Evolutionary conservation across 2,113 vertebrate species (phyloP).

Genomic region (Tetrao urogallus): DNA sequence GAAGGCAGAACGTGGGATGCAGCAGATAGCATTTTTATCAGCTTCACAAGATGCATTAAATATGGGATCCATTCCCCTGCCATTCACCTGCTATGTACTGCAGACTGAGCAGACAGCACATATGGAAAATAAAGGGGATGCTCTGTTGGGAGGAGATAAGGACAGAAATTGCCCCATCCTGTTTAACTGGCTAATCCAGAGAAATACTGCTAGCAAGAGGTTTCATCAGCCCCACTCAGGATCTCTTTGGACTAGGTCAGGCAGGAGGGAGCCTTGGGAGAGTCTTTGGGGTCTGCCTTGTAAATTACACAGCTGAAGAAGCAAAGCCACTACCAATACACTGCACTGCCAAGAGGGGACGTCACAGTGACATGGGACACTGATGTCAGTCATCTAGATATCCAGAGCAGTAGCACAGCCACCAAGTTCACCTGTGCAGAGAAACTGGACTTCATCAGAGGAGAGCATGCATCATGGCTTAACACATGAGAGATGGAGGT

Average conservation of each 20-base stretch:
- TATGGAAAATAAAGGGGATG: neutral
- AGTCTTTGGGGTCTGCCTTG: neutral
- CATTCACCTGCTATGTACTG: neutral
- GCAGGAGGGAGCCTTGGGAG: neutral
- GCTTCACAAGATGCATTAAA: neutral
- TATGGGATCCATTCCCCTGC: neutral
- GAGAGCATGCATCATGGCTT: neutral
- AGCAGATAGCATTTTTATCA: neutral
- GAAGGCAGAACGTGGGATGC: neutral
- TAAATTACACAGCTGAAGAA: neutral
- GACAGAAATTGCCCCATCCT: neutral
- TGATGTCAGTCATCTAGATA: neutral
- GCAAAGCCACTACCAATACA: neutral
- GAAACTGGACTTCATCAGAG: neutral
- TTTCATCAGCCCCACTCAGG: too few relatives aligned
- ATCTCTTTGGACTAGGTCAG: neutral
- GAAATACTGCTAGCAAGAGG: neutral
- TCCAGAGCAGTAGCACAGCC: neutral
- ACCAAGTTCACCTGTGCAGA: neutral
- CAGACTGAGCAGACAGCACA: neutral
- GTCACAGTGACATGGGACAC: accelerated
- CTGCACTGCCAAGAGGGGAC: accelerated
- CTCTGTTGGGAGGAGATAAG: neutral
- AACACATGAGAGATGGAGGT: neutral
- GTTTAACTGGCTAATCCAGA: neutral